Evolutionary conservation across 2,888 invertebrate species (phyloP).

Genomic region (Parnassius orleans): DNA sequence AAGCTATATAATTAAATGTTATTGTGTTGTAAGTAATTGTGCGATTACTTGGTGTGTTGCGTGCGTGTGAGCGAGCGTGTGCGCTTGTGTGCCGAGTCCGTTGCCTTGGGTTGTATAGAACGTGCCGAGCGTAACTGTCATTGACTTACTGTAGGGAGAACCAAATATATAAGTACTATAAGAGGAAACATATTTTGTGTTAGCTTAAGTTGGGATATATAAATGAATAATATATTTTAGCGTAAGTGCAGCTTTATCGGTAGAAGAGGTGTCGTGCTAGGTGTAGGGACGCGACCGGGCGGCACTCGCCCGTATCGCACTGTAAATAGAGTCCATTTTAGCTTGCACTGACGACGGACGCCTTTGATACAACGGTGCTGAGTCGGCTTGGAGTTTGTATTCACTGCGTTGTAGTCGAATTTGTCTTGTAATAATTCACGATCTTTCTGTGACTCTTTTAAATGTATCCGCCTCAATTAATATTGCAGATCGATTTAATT

Average conservation of each 20-base stretch:
- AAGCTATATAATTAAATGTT: too few relatives aligned
- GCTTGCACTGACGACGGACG: background rate
- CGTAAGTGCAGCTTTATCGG: slow-evolving; percentile 15
- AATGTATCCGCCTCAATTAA: background rate
- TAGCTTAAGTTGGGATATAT: slow-evolving; percentile 30
- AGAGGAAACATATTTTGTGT: slow-evolving; percentile 35
- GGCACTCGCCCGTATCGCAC: background rate
- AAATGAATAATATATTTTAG: slow-evolving; percentile 31
- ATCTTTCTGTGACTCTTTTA: too few relatives aligned
- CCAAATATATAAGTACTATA: slow-evolving; percentile 61
- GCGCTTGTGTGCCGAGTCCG: slow-evolving; percentile 24
- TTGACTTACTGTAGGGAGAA: slow-evolving; percentile 58
- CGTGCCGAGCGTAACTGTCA: slow-evolving; percentile 7
- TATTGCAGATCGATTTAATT: background rate
- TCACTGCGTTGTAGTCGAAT: background rate
- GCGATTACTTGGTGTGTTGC: slow-evolving; percentile 12
- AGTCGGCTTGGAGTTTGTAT: background rate
- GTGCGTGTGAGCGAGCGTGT: slow-evolving; percentile 23
- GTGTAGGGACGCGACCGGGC: background rate
- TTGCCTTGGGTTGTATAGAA: slow-evolving; percentile 26
- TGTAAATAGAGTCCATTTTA: background rate
- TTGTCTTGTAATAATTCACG: too few relatives aligned
- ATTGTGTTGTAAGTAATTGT: too few relatives aligned
- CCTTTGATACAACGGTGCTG: slow-evolving; percentile 6
- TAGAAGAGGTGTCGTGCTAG: slow-evolving; percentile 1